A percentile compares a stretch with the other conserved stretches of the same genome.
Evolutionary conservation across 2,888 invertebrate species (phyloP).

Genomic region (Trissonchulus latispiculum): DNA sequence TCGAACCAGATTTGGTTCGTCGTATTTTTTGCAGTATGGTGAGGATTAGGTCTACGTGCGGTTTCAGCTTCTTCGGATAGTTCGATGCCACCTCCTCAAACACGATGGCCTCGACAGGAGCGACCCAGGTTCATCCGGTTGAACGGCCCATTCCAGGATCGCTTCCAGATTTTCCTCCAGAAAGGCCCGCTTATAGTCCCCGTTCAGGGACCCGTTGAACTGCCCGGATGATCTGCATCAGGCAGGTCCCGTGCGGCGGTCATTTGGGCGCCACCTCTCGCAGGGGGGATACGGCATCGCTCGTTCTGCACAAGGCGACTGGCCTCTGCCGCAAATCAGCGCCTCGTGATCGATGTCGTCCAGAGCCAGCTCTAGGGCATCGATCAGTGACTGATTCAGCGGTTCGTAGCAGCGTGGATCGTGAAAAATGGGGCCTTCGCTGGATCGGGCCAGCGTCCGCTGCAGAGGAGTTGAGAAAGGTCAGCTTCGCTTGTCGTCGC

Average conservation of each 20-base stretch:
- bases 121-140: not conserved
- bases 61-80: not conserved
- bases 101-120: not conserved
- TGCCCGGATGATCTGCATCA: not conserved
- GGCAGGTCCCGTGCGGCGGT: slow-evolving; percentile 9
- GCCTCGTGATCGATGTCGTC: slow-evolving; percentile 8
- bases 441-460: slow-evolving; percentile 2
- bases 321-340: not conserved
- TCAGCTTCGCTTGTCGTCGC: not conserved
- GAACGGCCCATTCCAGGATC: slow-evolving; percentile 10
- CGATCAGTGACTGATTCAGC: slow-evolving; percentile 2
- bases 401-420: not conserved
- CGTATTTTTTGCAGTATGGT: not conserved
- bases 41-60: not conserved
- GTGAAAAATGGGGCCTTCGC: slow-evolving; percentile 8
- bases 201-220: not conserved
- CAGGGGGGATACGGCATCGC: not conserved
- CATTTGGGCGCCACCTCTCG: not conserved
- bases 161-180: slow-evolving; percentile 10
- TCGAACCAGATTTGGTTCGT: not conserved
- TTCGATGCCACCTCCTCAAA: slow-evolving; percentile 11
- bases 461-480: slow-evolving; percentile 5
- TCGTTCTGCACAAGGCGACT: not conserved
- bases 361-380: slow-evolving; percentile 10
- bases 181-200: not conserved